These are phyloP conservation scores for Orius insidiosus DNA, from an alignment of 1,140 invertebrate genomes.

Conservation along the genomic window DNA sequence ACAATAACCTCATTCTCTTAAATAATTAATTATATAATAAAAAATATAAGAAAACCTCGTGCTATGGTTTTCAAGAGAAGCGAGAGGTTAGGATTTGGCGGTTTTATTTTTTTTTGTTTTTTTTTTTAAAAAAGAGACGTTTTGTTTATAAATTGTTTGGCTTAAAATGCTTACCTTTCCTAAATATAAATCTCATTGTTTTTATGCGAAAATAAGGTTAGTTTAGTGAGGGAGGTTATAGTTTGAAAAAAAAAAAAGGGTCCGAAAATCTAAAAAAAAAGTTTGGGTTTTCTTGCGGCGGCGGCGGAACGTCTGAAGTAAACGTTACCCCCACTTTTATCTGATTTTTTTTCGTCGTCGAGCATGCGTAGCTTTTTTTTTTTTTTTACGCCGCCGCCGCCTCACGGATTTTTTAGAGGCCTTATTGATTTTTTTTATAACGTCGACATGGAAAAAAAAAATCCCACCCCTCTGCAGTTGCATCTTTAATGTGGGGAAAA, in stretches of 20 bases:
- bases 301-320: not conserved
- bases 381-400: not conserved
- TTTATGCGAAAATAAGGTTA: not conserved
- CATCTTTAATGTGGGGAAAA: conserved; percentile 18
- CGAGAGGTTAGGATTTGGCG: too few species aligned
- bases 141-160: too few species aligned
- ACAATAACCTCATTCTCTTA: too few species aligned
- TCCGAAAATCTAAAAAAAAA: not conserved
- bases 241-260: not conserved
- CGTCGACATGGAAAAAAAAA: not conserved
- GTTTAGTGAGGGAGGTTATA: not conserved
- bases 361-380: not conserved
- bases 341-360: not conserved
- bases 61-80: too few species aligned
- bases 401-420: conserved; percentile 17
- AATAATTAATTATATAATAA: too few species aligned
- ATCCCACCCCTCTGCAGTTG: conserved; percentile 15
- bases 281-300: not conserved
- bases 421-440: conserved; percentile 22
- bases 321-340: not conserved
- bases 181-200: too few species aligned
- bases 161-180: too few species aligned
- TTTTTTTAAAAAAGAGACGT: too few species aligned
- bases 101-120: too few species aligned
- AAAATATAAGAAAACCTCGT: too few species aligned